A percentile compares a stretch with the other conserved stretches of the same genome.
Conservation (phyloP, 2,113 vertebrate genomes). For the Verasper variegatus region DNA sequence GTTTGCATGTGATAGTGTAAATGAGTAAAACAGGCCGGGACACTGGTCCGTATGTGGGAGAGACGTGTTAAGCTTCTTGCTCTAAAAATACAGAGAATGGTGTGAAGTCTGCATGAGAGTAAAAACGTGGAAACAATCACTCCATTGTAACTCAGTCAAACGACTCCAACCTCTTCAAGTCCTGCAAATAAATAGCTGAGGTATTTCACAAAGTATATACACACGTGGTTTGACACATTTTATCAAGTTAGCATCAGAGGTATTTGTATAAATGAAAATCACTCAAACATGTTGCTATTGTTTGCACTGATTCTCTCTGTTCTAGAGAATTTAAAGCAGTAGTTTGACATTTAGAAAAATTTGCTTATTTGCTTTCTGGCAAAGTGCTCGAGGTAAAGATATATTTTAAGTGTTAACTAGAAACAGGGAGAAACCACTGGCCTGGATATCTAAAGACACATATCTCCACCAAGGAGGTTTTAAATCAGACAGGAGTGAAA, state of each 20-base stretch:
- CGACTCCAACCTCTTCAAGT: constrained; percentile 15
- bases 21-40: constrained; percentile 3
- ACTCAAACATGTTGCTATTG: neutral
- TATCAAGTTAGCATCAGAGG: constrained; percentile 8
- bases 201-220: constrained; percentile 4
- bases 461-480: neutral
- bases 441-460: neutral
- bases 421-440: neutral
- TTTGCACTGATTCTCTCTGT: neutral
- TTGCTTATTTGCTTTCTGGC: no score
- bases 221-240: constrained; percentile 1
- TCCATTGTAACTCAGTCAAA: constrained; percentile 8
- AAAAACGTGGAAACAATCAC: neutral
- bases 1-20: constrained; percentile 26
- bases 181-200: constrained; percentile 45
- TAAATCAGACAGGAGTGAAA: no score
- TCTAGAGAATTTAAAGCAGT: neutral
- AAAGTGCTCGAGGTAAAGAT: no score
- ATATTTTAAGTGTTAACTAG: neutral
- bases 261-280: constrained; percentile 10
- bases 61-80: constrained; percentile 3
- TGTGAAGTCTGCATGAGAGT: neutral
- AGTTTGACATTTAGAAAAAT: constrained; percentile 5
- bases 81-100: constrained; percentile 41
- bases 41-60: constrained; percentile 37